Base-by-base conservation (phyloP, 1,140 invertebrate species). In the Drosophila ambigua region DNA sequence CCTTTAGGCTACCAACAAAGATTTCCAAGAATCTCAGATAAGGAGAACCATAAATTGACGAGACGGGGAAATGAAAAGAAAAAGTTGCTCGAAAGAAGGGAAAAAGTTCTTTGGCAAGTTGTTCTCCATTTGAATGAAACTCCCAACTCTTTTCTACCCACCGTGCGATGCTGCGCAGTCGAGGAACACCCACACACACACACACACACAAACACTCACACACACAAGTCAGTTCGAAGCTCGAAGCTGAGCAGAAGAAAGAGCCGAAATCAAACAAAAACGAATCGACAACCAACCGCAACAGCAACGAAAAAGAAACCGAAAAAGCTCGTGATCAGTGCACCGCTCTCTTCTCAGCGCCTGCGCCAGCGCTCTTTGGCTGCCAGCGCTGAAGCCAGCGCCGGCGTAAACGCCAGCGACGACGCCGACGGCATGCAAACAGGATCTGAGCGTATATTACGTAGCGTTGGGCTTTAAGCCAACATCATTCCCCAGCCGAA, bases 371-470 rank as follows among this genome's bases (percentile, higher is more conserved):
- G 41, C 62, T 57, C 44, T 57, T 71, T 41, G 46, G 61, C 72
- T 43, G 78, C 35, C 20, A 46, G 26, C 50, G 23, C 8, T 35
- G 11, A 39, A 39, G 35, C 15, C 61, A 23, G 11, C 41, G 79
- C 15, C 16, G 6, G 24, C 78, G 35, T n/a, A 48, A 31, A 35
- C 75, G 57, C 35, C 50, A 51, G 24, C 82, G 45, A 41, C 44
- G 58, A 74, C 80, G 80, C 41, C 50, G 80, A 69, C 87, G 53
- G 75, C 87, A 71, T 90, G 87, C 78, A 90, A 90, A 90, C 87
- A 90, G 87, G 87, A 90, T 90, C 87, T 90, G 87, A 87, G 87
- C 75, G 83, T 90, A 87, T 90, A 90, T 90, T 90, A 90, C 87
- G 87, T 90, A 79, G 87, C 80, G 64, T 52, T 68, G 65, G 76